A percentile compares a stretch with the other conserved stretches of the same genome.
phyloP scores from a whole-genome alignment of 2,797 vertebrate genomes.

The Discoglossus pictus region DNA sequence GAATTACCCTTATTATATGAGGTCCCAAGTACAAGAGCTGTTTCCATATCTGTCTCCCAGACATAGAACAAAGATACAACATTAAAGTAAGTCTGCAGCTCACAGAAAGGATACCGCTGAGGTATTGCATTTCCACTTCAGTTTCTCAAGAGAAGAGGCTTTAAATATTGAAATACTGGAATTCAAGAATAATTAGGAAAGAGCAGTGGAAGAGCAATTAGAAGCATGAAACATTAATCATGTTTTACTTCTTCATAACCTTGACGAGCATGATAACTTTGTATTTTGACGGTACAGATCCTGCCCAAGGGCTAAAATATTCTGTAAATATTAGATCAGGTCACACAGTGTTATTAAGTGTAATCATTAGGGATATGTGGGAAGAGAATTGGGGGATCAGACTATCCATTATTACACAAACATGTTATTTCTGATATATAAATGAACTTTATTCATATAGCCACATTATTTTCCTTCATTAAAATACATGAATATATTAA shows the following conservation, averaged over 20 bases:
- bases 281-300: not conserved
- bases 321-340: conserved; percentile 1
- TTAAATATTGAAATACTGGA: conserved; percentile 62
- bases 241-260: conserved; percentile 54
- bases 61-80: no score
- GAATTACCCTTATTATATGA: no score
- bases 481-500: no score
- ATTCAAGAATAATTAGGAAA: conserved; percentile 22
- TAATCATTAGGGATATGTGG: no score
- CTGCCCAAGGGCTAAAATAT: not conserved
- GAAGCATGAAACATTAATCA: conserved; percentile 59
- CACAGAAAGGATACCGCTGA: conserved; percentile 42
- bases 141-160: conserved; percentile 49
- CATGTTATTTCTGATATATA: no score
- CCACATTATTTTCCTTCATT: no score
- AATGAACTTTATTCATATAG: no score
- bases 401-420: no score
- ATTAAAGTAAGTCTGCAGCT: not conserved
- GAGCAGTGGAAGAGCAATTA: conserved; percentile 60
- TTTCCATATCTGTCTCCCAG: conserved; percentile 36
- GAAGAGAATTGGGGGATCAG: no score
- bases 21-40: no score
- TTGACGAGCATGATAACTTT: conserved; percentile 43
- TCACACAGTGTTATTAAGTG: conserved; percentile 1
- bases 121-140: conserved; percentile 49